These are phyloP conservation scores for Parochlus steinenii DNA, from an alignment of 2,888 invertebrate species.

Conservation along the genomic window DNA sequence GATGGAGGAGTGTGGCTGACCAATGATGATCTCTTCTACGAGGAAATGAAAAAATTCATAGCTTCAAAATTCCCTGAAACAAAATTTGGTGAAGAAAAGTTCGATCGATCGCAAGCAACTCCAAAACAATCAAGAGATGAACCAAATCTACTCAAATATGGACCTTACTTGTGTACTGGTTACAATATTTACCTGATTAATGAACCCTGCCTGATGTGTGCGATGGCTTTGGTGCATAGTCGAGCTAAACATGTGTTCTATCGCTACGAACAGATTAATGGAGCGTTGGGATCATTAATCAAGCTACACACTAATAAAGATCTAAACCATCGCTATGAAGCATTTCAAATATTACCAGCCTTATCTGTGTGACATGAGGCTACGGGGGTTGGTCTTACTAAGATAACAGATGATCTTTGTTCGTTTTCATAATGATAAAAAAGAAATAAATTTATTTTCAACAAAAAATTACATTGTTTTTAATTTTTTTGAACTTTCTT, in stretches of 20 bases:
- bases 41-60: conserved; percentile 26
- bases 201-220: conserved; percentile 90
- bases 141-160: conserved; percentile 29
- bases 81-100: conserved; percentile 32
- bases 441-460: no score
- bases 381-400: no score
- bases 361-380: no score
- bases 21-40: conserved; percentile 14
- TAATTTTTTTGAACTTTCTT: no score
- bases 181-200: conserved; percentile 65
- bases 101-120: conserved; percentile 1
- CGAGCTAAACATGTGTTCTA: conserved; percentile 70
- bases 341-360: conserved; percentile 42
- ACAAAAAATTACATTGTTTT: no score
- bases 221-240: conserved; percentile 91
- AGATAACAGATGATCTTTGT: no score
- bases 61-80: conserved; percentile 25
- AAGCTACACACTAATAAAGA: conserved; percentile 62
- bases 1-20: conserved; percentile 54
- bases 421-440: no score
- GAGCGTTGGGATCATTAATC: conserved; percentile 52
- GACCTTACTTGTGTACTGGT: conserved; percentile 73
- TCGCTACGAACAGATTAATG: conserved; percentile 37
- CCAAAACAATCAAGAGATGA: conserved; percentile 13
- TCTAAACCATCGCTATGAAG: conserved; percentile 86